Conservation (phyloP, 2,797 vertebrate species). For the Liparis tanakae region DNA sequence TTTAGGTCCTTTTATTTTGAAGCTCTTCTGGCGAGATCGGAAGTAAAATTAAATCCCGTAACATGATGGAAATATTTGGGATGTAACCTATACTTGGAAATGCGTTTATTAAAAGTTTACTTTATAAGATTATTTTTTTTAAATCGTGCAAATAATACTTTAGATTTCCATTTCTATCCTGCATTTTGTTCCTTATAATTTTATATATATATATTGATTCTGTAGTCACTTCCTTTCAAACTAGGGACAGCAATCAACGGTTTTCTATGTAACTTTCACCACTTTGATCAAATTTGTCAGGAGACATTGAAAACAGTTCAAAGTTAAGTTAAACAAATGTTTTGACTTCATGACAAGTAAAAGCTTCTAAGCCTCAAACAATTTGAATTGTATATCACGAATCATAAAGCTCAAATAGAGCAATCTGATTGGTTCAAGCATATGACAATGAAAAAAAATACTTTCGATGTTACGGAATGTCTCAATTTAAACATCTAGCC, state of each 20-base stretch:
- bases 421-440: background rate
- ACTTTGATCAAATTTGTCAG: conserved; percentile 15
- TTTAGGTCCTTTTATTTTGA: no score
- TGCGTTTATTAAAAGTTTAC: background rate
- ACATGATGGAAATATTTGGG: conserved; percentile 11
- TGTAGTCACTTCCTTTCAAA: background rate
- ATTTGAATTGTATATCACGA: background rate
- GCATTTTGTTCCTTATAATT: background rate
- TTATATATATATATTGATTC: background rate
- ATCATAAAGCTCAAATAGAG: background rate
- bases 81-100: conserved; percentile 8
- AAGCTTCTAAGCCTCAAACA: background rate
- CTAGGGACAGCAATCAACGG: background rate
- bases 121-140: background rate
- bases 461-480: background rate
- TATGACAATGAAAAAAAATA: background rate
- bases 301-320: conserved; percentile 8
- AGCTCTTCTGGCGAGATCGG: no score
- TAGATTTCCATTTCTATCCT: background rate
- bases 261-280: conserved; percentile 1
- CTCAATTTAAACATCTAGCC: background rate
- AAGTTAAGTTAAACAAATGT: conserved; percentile 22
- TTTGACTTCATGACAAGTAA: conserved; percentile 7
- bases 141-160: background rate
- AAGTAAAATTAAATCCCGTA: no score